Conservation (phyloP, 2,888 invertebrate species). For the Steinernema carpocapsae region DNA sequence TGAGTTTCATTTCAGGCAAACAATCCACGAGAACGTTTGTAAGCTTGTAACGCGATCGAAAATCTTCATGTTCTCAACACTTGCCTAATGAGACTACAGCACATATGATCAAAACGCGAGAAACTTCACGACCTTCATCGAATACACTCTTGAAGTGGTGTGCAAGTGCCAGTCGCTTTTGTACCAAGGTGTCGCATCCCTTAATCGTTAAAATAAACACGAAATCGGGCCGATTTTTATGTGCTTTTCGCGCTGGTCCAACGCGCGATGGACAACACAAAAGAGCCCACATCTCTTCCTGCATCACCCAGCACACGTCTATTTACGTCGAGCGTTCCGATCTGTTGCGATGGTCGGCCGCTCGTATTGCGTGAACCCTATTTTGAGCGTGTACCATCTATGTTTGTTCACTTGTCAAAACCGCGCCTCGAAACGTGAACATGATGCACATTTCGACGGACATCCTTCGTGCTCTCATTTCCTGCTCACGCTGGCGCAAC, state of each 20-base stretch:
- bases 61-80: too few relatives aligned
- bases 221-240: slow-evolving; percentile 19
- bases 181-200: slow-evolving; percentile 2
- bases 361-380: slow-evolving; percentile 16
- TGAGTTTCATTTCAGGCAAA: too few relatives aligned
- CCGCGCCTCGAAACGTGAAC: not conserved
- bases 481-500: not conserved
- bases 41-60: too few relatives aligned
- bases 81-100: too few relatives aligned
- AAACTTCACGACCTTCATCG: too few relatives aligned
- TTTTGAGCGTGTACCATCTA: not conserved
- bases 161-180: not conserved
- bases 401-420: not conserved
- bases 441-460: not conserved
- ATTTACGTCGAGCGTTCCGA: slow-evolving; percentile 22
- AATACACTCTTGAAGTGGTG: not conserved
- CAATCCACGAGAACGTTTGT: too few relatives aligned
- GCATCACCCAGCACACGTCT: slow-evolving; percentile 14
- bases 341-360: not conserved
- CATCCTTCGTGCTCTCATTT: not conserved
- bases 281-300: slow-evolving; percentile 6
- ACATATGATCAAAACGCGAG: too few relatives aligned
- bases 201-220: slow-evolving; percentile 33
- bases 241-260: slow-evolving; percentile 31
- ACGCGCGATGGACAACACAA: slow-evolving; percentile 1